These are phyloP conservation scores for Aphodius granarius DNA, from an alignment of 2,888 invertebrate species.

Conservation along the genomic window DNA sequence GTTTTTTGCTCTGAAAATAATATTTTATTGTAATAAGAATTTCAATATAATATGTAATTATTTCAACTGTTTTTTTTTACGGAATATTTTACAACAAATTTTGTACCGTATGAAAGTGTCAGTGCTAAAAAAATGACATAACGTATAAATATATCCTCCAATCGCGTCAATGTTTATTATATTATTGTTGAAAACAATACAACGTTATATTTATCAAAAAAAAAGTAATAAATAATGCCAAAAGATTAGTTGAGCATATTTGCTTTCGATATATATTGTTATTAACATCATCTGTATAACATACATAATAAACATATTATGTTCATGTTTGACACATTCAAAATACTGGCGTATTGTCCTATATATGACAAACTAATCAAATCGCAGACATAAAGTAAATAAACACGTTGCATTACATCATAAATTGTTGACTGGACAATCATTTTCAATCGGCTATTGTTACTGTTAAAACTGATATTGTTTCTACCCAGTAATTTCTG, in stretches of 20 bases:
- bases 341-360: not conserved
- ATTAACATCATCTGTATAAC: not conserved
- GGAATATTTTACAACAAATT: too few relatives aligned
- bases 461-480: not conserved
- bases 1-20: too few relatives aligned
- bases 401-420: not conserved
- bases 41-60: too few relatives aligned
- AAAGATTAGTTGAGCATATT: not conserved
- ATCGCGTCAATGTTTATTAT: not conserved
- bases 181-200: not conserved
- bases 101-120: too few relatives aligned
- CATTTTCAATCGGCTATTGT: not conserved
- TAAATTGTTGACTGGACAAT: not conserved
- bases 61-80: too few relatives aligned
- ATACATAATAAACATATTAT: too few relatives aligned
- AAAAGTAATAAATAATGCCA: not conserved
- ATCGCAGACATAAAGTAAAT: not conserved
- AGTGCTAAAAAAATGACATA: too few relatives aligned
- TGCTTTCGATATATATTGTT: not conserved
- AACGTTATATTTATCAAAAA: not conserved
- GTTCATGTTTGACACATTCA: too few relatives aligned
- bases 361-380: not conserved
- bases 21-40: too few relatives aligned
- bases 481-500: not conserved
- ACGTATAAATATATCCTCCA: not conserved